A percentile compares a stretch with the other conserved stretches of the same genome.
Evolutionary conservation across 53 echinoderm and acorn worm species (phyloP).

Genomic region (Stichopus horrens): DNA sequence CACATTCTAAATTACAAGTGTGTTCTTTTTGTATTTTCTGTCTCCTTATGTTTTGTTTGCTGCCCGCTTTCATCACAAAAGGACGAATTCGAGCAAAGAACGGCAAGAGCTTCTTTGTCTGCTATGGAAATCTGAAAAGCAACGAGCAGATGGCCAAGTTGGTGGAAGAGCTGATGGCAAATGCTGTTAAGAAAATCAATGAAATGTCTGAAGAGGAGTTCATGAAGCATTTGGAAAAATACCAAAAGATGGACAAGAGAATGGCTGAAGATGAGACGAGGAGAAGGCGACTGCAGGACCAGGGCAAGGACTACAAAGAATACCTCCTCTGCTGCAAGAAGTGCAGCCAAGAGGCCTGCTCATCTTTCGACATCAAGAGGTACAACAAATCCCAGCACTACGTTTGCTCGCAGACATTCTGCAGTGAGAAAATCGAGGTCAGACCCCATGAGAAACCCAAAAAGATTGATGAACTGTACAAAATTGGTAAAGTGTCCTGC

Average conservation of each 20-base stretch:
- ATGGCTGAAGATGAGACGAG: conserved; percentile 23
- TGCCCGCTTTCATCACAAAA: neutral
- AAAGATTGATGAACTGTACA: conserved; percentile 39
- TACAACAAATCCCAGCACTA: conserved; percentile 55
- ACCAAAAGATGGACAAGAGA: conserved; percentile 14
- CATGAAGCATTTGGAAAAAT: neutral
- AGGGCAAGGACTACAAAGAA: conserved; percentile 38
- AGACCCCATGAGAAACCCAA: conserved; percentile 67
- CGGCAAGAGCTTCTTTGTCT: conserved; percentile 64
- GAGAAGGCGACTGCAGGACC: conserved; percentile 18
- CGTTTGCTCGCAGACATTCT: conserved; percentile 47
- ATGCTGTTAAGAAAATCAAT: conserved; percentile 43
- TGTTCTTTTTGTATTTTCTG: too few relatives aligned
- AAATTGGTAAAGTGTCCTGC: conserved; percentile 58
- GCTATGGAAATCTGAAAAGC: conserved; percentile 54
- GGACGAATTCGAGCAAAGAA: conserved; percentile 61
- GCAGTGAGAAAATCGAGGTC: conserved; percentile 34
- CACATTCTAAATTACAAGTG: too few relatives aligned
- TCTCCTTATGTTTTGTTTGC: too few relatives aligned
- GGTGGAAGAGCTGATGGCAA: conserved; percentile 51
- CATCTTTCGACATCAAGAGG: conserved; percentile 52
- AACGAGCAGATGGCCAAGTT: conserved; percentile 53
- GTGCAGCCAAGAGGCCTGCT: conserved; percentile 53
- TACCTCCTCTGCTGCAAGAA: conserved; percentile 51
- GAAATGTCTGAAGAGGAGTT: conserved; percentile 17